phyloP scores from a whole-genome alignment of 2,113 vertebrate species.

The Festucalex cinctus region DNA sequence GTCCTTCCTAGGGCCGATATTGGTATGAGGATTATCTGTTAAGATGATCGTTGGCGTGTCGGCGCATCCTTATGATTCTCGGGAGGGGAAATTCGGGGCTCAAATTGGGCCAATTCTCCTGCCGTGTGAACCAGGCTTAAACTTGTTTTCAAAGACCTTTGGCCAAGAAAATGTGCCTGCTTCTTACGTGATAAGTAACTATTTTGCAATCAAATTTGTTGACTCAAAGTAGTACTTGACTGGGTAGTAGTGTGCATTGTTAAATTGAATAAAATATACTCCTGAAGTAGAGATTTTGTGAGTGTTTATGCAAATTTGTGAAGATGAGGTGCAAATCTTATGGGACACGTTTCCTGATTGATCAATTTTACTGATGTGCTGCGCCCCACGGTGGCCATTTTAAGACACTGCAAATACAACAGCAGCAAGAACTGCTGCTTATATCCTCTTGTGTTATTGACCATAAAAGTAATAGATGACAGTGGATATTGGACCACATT shows the following conservation, averaged over 20 bases:
- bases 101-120: too few species aligned
- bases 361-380: conserved; percentile 11
- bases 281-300: background rate
- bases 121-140: too few species aligned
- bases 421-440: background rate
- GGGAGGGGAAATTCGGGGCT: too few species aligned
- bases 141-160: too few species aligned
- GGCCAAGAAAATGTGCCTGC: too few species aligned
- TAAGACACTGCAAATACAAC: conserved; percentile 17
- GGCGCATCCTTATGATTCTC: too few species aligned
- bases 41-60: too few species aligned
- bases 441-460: background rate
- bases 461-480: background rate
- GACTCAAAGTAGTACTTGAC: background rate
- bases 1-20: too few species aligned
- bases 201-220: too few species aligned
- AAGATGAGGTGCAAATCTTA: background rate
- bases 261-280: background rate
- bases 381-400: conserved; percentile 43
- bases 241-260: background rate
- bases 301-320: background rate
- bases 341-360: background rate
- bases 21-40: too few species aligned
- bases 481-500: background rate
- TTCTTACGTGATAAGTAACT: too few species aligned